Evolutionary conservation across 2,888 invertebrate species (phyloP), one percentile per base, ranked within the genome.

Genomic region (Matsumyia berberina): DNA sequence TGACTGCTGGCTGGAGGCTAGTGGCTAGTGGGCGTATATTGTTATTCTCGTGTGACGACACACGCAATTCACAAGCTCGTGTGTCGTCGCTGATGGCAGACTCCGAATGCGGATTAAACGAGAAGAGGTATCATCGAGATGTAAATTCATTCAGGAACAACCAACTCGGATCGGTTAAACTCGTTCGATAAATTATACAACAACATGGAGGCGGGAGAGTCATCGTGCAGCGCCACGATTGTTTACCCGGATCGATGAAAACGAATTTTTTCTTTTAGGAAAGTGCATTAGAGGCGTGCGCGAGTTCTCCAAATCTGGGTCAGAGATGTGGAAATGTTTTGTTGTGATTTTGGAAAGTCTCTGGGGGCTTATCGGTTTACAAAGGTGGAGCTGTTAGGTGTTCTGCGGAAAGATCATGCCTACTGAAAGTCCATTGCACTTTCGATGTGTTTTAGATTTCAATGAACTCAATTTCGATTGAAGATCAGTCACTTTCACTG

Each of bases 241-340:
- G 67, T 67, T 70, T 70, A 55, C 46, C 62, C 78, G 37, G 62
- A 70, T 70, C 78, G 62, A 70, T 78, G 78, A 78, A 78, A 78
- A 62, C 70, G 78, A 78, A 78, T 78, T 76, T 24, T 24, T 24
- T 24, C 4, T 24, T 1, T 58, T 49, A 62, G 78, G 70, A 78
- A 78, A 78, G 78, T 78, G 78, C 78, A 78, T 78, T 78, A 78
- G 78, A 62, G 70, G 57, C 35, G 55, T 62, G 78, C 62, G 57
- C 35, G 46, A 62, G 78, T 31, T 62, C 29, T 7, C 17, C 29
- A 19, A 70, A 78, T 55, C 70, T 78, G 46, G 78, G 78, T 78
- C 78, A 78, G 39, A 35, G 31, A 70, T 78, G 70, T 70, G 78
- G 53, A 69, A 58, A 76, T 19, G 8, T 9, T 35, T 29, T 60